These are phyloP conservation scores for Bombus turneri DNA, from an alignment of 1,140 invertebrate species.

Conservation along the genomic window DNA sequence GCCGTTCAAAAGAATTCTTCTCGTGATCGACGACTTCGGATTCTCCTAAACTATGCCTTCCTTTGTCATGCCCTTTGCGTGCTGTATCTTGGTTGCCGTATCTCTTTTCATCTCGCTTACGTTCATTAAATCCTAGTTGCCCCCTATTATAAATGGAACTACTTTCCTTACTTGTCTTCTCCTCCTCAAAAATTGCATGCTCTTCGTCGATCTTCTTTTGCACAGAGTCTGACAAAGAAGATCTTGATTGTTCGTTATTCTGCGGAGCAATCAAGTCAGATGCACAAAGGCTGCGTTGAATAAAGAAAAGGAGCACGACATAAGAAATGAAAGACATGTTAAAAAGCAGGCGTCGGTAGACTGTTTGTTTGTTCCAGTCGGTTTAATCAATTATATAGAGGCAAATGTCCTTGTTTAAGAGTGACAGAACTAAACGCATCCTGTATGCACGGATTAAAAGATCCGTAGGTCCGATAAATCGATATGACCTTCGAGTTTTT, in stretches of 20 bases:
- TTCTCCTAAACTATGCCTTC: conserved; percentile 55
- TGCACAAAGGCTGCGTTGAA: conserved; percentile 10
- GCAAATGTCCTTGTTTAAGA: conserved; percentile 44
- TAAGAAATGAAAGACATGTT: conserved; percentile 10
- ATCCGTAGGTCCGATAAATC: neutral
- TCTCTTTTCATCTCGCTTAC: conserved; percentile 55
- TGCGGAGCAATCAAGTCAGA: neutral
- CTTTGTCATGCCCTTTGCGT: conserved; percentile 62
- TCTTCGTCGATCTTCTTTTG: conserved; percentile 49
- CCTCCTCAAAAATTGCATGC: conserved; percentile 51
- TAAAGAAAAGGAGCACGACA: neutral
- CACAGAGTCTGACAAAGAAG: conserved; percentile 26
- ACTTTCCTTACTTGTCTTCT: conserved; percentile 49
- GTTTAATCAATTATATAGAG: conserved; percentile 57
- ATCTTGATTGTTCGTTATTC: conserved; percentile 19
- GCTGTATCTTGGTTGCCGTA: conserved; percentile 59
- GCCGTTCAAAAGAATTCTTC: conserved; percentile 55
- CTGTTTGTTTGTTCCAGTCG: neutral
- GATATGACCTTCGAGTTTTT: neutral
- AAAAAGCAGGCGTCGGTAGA: neutral
- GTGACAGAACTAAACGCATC: conserved; percentile 62
- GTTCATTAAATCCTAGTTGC: conserved; percentile 49
- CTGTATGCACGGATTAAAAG: conserved; percentile 33
- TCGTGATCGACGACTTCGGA: conserved; percentile 56
- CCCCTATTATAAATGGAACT: conserved; percentile 42